phyloP scores from a whole-genome alignment of 2,888 invertebrate genomes.

The Holacanthella duospinosa region DNA sequence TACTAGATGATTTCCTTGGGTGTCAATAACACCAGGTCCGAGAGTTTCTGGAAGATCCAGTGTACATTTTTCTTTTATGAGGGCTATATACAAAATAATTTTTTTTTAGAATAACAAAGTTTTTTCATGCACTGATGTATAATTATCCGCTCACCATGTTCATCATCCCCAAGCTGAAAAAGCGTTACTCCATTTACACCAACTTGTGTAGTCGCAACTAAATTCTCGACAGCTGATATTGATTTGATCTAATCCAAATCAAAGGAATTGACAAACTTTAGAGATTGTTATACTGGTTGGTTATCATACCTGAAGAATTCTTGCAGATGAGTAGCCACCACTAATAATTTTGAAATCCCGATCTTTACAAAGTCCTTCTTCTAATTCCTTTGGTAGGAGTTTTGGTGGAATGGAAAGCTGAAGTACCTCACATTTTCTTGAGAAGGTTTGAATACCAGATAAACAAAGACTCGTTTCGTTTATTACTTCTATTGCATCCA shows the following conservation, averaged over 20 bases:
- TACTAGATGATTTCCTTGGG: slow-evolving; percentile 11
- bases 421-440: slow-evolving; percentile 33
- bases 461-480: slow-evolving; percentile 31
- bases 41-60: slow-evolving; percentile 9
- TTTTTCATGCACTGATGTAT: no score
- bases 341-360: slow-evolving; percentile 36
- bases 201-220: slow-evolving; percentile 23
- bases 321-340: slow-evolving; percentile 31
- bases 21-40: slow-evolving; percentile 15
- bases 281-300: not conserved
- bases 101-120: no score
- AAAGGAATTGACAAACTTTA: not conserved
- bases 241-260: slow-evolving; percentile 20
- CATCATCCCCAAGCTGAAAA: slow-evolving; percentile 33
- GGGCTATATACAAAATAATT: slow-evolving; percentile 16
- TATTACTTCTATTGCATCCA: slow-evolving; percentile 29
- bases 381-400: slow-evolving; percentile 26
- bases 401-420: slow-evolving; percentile 35
- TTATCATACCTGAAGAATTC: slow-evolving; percentile 26
- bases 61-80: slow-evolving; percentile 15
- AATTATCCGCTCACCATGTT: slow-evolving; percentile 22
- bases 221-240: slow-evolving; percentile 13
- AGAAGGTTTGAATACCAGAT: slow-evolving; percentile 31
- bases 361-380: slow-evolving; percentile 36
- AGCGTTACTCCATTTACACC: slow-evolving; percentile 22